These are phyloP conservation scores for Dryas iulia DNA, from an alignment of 1,140 invertebrate genomes.

Conservation along the genomic window DNA sequence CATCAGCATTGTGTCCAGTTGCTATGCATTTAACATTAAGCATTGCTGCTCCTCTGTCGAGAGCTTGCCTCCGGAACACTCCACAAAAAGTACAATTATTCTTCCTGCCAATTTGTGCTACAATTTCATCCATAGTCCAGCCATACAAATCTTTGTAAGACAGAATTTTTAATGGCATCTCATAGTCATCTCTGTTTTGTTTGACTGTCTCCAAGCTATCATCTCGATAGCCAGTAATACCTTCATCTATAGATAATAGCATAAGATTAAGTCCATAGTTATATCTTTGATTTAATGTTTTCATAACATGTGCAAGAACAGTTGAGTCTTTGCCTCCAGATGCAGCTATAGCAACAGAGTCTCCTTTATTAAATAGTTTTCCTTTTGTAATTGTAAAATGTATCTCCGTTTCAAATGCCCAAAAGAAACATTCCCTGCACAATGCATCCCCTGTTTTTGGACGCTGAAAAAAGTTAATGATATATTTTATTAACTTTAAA, in stretches of 20 bases:
- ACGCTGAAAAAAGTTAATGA: slow-evolving; percentile 81
- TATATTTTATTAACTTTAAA: too few species aligned
- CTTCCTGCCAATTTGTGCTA: slow-evolving; percentile 95
- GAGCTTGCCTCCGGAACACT: slow-evolving; percentile 96
- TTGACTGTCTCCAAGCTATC: slow-evolving; percentile 99
- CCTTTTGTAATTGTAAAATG: slow-evolving; percentile 94
- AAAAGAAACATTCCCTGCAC: slow-evolving; percentile 97
- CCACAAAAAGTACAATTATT: slow-evolving; percentile 99
- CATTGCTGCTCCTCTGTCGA: slow-evolving; percentile 95
- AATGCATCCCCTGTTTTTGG: slow-evolving; percentile 95
- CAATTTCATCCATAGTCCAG: slow-evolving; percentile 99
- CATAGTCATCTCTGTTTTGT: slow-evolving; percentile 95
- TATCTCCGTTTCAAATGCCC: slow-evolving; percentile 97
- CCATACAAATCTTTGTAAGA: slow-evolving; percentile 99
- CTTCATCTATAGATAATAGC: slow-evolving; percentile 98
- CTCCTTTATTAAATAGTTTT: slow-evolving; percentile 92
- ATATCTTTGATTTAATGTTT: slow-evolving; percentile 94
- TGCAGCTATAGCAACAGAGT: slow-evolving; percentile 96
- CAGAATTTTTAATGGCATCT: slow-evolving; percentile 96
- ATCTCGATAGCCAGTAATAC: slow-evolving; percentile 98
- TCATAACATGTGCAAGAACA: slow-evolving; percentile 95
- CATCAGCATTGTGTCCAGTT: slow-evolving; percentile 99
- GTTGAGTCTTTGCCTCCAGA: slow-evolving; percentile 99
- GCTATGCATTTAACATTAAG: slow-evolving; percentile 96
- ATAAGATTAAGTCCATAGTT: slow-evolving; percentile 95